Evolutionary conservation across 2,113 vertebrate species (phyloP), one percentile per base, ranked within the genome.

Genomic region (Tinamus guttatus): DNA sequence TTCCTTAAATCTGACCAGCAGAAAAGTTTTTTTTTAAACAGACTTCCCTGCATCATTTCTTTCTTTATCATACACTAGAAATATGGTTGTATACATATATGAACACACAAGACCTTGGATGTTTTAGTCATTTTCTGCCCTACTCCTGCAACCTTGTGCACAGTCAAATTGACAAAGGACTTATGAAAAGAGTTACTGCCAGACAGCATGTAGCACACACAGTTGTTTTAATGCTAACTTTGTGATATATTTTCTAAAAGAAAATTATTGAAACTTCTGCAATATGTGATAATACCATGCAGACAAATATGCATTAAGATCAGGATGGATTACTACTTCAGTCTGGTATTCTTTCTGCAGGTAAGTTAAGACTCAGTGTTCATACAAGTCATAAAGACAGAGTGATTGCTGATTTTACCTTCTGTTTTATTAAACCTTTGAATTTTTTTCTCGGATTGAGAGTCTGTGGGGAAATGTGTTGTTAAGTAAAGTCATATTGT

Each of bases 1-100:
- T 97, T 96, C 90, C 91, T 87, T 87, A 86, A 94, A 43, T 43
- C 73, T 89, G 65, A 9, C 49, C 49, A 87, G 63, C 41, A 85
- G 76, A 85, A 94, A 95, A 87, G 4, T 20, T 76, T 86, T 76
- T 86, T 40, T 41, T 81, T 84, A 28, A 62, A 82, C 70, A 93
- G 70, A 60, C 60, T 34, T 92, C 47, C 25, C 34, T 77, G 34
- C 1, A 18, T 59, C 52, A 24, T 82, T 94, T 83, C 56, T 93
- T 94, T 91, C 85, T 60, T 59, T 87, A 1, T 6, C 40, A 45
- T 15, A n/a, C 81, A 34, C 69, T 75, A 74, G 40, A 91, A 75
- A 68, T 78, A 5, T 40, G 19, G 60, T 18, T 81, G 10, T 49
- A 18, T 27, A 10, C 15, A 17, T 30, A 32, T 18, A 32, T 30